Evolutionary conservation across 2,113 vertebrate genomes (phyloP), one percentile per base, ranked within the genome.

Genomic region (Hypomesus transpacificus): DNA sequence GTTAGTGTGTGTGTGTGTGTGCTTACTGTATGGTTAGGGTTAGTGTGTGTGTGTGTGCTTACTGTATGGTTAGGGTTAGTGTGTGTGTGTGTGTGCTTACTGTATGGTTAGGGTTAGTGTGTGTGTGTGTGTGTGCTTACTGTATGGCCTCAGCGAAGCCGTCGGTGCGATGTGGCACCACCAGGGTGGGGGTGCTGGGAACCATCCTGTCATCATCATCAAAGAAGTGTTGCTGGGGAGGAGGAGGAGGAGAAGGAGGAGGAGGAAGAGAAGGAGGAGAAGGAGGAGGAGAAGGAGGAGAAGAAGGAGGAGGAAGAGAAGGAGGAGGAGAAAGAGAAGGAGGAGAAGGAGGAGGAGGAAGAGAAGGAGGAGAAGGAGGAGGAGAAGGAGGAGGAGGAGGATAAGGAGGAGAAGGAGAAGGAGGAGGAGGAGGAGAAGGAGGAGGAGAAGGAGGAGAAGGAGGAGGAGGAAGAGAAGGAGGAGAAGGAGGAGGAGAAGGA

Each of bases 101-200:
- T n/a, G n/a, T n/a, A n/a, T n/a, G n/a, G n/a, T n/a, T n/a, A n/a
- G n/a, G n/a, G n/a, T n/a, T n/a, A n/a, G n/a, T n/a, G n/a, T n/a
- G n/a, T n/a, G 2, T 26, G 24, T 26, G 24, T 73, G 24, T 22
- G 34, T 8, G 31, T 0, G 3, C 96, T 94, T 92, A 98, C 97
- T 98, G 96, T 89, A 98, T 98, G 18, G 96, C 97, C 87, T 99
- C 96, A 71, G 97, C 97, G 79, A 99, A 99, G 17, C 96, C 97
- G 80, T 99, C 96, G 52, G 95, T 98, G 46, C 97, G 96, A 84
- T 98, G 96, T 26, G 97, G 97, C 14, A 99, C 95, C 14, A 98
- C 95, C 75, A 99, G 91, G 16, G 97, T 99, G 67, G 97, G 97
- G 18, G 97, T 99, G 87, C 96, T 98, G 73, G 97, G 97, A 85